phyloP scores from a whole-genome alignment of 2,797 vertebrate species.

The Acrocephalus scirpaceus region DNA sequence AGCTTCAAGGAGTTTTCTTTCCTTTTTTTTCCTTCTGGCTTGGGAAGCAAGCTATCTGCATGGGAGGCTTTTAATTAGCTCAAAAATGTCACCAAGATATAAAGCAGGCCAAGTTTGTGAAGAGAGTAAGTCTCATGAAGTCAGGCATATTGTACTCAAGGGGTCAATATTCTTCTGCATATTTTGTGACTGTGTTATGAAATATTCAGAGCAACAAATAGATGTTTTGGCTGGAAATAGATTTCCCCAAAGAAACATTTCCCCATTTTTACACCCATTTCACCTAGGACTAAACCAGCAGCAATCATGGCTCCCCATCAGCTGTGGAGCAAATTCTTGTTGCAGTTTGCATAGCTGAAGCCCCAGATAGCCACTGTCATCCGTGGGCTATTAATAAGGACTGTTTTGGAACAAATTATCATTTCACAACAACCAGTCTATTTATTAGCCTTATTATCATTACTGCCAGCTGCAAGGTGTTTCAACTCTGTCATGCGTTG shows the following conservation, averaged over 20 bases:
- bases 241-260: conserved; percentile 8
- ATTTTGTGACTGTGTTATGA: not conserved
- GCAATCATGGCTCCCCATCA: not conserved
- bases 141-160: not conserved
- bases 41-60: not conserved
- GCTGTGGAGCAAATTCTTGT: not conserved
- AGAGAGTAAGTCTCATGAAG: not conserved
- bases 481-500: rapidly evolving
- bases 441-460: not conserved
- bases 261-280: not conserved
- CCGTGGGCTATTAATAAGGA: conserved; percentile 29
- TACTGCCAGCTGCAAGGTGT: conserved; percentile 15
- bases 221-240: conserved; percentile 20
- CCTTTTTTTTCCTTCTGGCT: not conserved
- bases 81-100: not conserved
- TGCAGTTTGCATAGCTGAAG: not conserved
- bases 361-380: not conserved
- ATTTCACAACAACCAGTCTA: not conserved
- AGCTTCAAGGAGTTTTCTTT: not conserved
- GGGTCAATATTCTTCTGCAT: not conserved
- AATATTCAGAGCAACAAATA: not conserved
- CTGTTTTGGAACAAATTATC: conserved; percentile 3
- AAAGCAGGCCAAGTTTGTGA: not conserved
- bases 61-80: not conserved
- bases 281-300: not conserved